Conservation (phyloP, 2,113 vertebrate species). For the Thalassarche chlororhynchos region DNA sequence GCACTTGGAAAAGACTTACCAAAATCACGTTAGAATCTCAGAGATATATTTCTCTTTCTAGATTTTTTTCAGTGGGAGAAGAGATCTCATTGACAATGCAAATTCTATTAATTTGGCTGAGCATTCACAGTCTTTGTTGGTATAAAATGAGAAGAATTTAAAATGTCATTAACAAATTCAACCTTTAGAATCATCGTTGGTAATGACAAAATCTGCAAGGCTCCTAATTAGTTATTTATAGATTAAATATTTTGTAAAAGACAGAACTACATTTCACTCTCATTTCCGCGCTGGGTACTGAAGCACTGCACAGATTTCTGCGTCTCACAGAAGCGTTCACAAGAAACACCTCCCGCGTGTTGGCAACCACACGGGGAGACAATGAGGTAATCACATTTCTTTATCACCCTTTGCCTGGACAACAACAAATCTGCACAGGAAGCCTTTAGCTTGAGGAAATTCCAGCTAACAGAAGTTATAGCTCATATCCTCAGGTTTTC, state of each 20-base stretch:
- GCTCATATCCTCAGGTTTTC: not conserved
- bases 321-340: not conserved
- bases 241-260: not conserved
- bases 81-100: constrained; percentile 17
- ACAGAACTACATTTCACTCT: not conserved
- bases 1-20: constrained; percentile 61
- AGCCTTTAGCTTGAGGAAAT: not conserved
- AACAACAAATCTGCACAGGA: not conserved
- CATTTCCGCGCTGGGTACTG: not conserved
- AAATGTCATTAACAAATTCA: constrained; percentile 41
- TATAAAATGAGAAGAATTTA: constrained; percentile 37
- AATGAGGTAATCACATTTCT: not conserved
- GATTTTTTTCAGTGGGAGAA: not conserved
- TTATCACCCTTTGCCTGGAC: not conserved
- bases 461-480: not conserved
- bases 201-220: constrained; percentile 1
- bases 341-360: not conserved
- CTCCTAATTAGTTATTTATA: constrained; percentile 22
- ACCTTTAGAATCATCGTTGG: not conserved
- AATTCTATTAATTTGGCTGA: constrained; percentile 47
- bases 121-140: not conserved
- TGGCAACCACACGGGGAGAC: not conserved
- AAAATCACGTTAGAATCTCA: constrained; percentile 56
- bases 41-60: constrained; percentile 7
- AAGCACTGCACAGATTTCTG: not conserved